Base-by-base conservation (phyloP, 2,113 vertebrate genomes). In the Campylorhamphus procurvoides region DNA sequence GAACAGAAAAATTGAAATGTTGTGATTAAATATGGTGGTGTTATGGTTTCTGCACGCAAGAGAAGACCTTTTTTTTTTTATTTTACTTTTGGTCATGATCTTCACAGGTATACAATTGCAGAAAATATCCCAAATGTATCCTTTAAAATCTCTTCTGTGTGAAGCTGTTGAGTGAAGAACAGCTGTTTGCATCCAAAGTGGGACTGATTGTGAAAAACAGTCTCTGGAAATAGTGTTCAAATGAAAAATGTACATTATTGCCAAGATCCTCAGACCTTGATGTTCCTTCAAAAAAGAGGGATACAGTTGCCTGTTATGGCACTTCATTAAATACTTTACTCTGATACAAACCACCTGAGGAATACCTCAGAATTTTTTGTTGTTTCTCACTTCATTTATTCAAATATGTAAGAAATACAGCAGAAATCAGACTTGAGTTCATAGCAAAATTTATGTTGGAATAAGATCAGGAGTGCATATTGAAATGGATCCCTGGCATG, bases 151-250 rank as follows among this genome's bases (percentile, higher is more conserved):
- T 14, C 29, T 67, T 68, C 44, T 64, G 20, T 25, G 8, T 81
- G 66, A 91, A 79, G 53, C 39, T 72, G 31, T 83, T 82, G 66
- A 91, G 94, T 95, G 77, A 88, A 78, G 74, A 94, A 76, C 92
- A 95, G 74, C 69, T 93, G 83, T 92, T 94, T 93, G 47, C 28
- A 68, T 90, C 72, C 60, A 87, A 88, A 95, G 50, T 58, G 37
- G 89, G 62, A 85, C 18, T 53, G 59, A 53, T 64, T 37, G 46
- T 81, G 50, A 74, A 81, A 91, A 75, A 49, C 18, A 53, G n/a
- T 72, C n/a, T 71, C 90, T 92, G 91, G 68, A 91, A 96, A 75
- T 40, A 59, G 10, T 8, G 17, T 66, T 91, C 52, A 74, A 81
- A 84, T 90, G 67, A 92, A 90, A 81, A 93, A 91, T 75, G 35